phyloP scores from a whole-genome alignment of 2,797 vertebrate genomes.

The Helarctos malayanus region DNA sequence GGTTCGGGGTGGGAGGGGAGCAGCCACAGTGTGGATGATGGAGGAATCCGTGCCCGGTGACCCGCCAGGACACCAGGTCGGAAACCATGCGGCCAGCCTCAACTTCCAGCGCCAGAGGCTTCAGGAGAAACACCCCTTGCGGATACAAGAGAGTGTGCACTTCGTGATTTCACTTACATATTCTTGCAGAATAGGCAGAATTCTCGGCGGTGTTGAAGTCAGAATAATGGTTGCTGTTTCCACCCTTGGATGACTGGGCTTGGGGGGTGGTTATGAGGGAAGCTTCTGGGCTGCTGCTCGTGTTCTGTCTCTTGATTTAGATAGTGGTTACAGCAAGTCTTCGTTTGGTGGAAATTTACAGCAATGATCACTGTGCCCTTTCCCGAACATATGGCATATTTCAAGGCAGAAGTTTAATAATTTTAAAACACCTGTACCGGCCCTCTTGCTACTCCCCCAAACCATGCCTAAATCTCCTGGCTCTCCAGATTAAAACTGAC shows the following conservation, averaged over 20 bases:
- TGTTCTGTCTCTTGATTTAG: background rate
- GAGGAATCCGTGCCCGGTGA: background rate
- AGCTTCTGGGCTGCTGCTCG: background rate
- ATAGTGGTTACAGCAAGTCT: background rate
- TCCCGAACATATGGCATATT: background rate
- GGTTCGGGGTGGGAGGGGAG: background rate
- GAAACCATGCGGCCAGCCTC: background rate
- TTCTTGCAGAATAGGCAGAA: background rate
- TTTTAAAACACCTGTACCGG: background rate
- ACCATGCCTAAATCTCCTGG: background rate
- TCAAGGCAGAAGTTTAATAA: background rate
- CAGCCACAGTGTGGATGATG: background rate
- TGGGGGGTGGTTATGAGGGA: background rate
- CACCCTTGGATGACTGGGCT: background rate
- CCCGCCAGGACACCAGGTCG: background rate
- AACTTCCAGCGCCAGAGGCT: background rate
- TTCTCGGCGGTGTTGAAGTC: background rate
- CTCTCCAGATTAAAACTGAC: background rate
- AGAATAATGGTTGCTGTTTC: background rate
- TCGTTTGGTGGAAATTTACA: background rate
- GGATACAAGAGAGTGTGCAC: background rate
- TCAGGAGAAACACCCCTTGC: background rate
- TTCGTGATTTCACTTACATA: background rate
- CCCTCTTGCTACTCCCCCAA: background rate
- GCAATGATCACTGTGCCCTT: background rate